Evolutionary conservation across 2,888 invertebrate species (phyloP).

Genomic region (Papilio demoleus): DNA sequence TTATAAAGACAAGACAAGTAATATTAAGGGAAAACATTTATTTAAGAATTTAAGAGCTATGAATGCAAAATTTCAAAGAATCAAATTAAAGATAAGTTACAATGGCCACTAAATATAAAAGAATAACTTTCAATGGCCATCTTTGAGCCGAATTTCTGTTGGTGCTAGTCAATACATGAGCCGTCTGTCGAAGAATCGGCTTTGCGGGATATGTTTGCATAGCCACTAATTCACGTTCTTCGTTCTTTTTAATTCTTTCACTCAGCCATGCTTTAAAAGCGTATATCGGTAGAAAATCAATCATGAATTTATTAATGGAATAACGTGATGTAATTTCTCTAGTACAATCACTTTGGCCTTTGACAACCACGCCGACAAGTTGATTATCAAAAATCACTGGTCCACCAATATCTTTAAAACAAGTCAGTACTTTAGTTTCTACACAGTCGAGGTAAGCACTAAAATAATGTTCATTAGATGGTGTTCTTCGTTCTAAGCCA

Average conservation of each 20-base stretch:
- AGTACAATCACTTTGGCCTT: conserved; percentile 65
- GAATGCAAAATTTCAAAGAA: conserved; percentile 39
- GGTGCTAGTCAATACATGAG: conserved; percentile 51
- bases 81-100: conserved; percentile 31
- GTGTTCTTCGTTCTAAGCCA: conserved; percentile 63
- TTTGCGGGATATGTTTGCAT: conserved; percentile 60
- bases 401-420: conserved; percentile 73
- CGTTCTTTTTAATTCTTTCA: conserved; percentile 67
- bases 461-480: conserved; percentile 46
- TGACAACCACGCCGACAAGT: conserved; percentile 66
- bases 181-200: conserved; percentile 49
- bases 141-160: conserved; percentile 22
- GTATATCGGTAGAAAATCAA: conserved; percentile 64
- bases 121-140: conserved; percentile 18
- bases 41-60: conserved; percentile 17
- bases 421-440: conserved; percentile 70
- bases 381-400: conserved; percentile 67
- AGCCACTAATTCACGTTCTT: conserved; percentile 53
- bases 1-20: no score
- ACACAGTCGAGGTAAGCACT: conserved; percentile 70
- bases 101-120: conserved; percentile 29
- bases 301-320: conserved; percentile 66
- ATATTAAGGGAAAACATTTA: no score
- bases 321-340: conserved; percentile 66
- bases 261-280: conserved; percentile 72